Conservation (phyloP, 1,140 invertebrate genomes). For the Dreissena polymorpha region DNA sequence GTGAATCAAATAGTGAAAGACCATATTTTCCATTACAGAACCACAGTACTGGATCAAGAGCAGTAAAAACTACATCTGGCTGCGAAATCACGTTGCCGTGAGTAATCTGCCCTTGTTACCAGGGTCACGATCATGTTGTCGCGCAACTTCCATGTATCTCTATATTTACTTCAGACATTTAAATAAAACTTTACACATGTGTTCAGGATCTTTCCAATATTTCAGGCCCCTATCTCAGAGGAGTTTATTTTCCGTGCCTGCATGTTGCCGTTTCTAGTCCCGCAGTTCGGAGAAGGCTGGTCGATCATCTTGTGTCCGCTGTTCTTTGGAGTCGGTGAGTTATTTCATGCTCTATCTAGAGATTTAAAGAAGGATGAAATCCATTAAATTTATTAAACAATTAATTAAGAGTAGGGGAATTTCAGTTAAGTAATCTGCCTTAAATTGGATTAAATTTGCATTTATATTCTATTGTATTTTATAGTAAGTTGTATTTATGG, state of each 20-base stretch:
- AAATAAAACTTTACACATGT: neutral
- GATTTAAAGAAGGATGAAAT: too few relatives aligned
- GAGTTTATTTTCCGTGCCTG: slow-evolving; percentile 97
- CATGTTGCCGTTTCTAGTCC: slow-evolving; percentile 93
- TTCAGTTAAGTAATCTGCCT: neutral
- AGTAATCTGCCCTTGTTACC: slow-evolving; percentile 49
- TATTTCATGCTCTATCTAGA: neutral
- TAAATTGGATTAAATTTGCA: too few relatives aligned
- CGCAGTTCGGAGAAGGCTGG: slow-evolving; percentile 87
- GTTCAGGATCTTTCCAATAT: neutral
- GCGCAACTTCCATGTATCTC: neutral
- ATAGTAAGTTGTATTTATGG: too few relatives aligned
- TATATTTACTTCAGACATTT: neutral
- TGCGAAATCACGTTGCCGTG: slow-evolving; percentile 91
- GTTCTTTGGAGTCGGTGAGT: slow-evolving; percentile 93
- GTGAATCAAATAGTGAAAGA: too few relatives aligned
- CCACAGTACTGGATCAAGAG: slow-evolving; percentile 87
- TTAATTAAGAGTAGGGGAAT: too few relatives aligned
- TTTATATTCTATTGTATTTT: too few relatives aligned
- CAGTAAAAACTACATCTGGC: slow-evolving; percentile 89
- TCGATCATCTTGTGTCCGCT: slow-evolving; percentile 93
- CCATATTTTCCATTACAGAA: slow-evolving; percentile 81
- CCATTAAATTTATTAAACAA: too few relatives aligned
- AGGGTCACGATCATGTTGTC: too few relatives aligned
- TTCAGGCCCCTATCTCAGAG: slow-evolving; percentile 92